Percentiles rank a stretch among this genome's conserved stretches.
These are phyloP conservation scores for Pogona vitticeps DNA, from an alignment of 2,113 vertebrate genomes.

Conservation along the genomic window DNA sequence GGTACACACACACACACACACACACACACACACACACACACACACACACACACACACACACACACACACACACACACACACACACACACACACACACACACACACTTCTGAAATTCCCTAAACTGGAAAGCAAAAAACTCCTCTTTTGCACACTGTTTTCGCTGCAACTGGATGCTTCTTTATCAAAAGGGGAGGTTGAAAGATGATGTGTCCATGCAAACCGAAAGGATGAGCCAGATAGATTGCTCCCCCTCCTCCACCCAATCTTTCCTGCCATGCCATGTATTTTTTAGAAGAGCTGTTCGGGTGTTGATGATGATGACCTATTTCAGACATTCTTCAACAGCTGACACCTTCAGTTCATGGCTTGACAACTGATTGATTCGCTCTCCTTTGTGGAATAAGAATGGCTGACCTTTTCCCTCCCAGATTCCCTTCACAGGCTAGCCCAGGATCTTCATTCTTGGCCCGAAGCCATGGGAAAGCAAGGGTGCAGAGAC, in stretches of 20 bases:
- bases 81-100: too few relatives aligned
- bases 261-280: neutral
- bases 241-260: neutral
- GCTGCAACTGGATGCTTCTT: slow-evolving; percentile 39
- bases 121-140: slow-evolving; percentile 24
- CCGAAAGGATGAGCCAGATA: slow-evolving; percentile 30
- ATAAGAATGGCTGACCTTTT: slow-evolving; percentile 69
- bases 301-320: slow-evolving; percentile 19
- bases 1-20: too few relatives aligned
- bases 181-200: slow-evolving; percentile 43
- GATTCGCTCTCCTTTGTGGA: slow-evolving; percentile 61
- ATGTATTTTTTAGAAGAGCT: neutral
- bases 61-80: too few relatives aligned
- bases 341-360: neutral
- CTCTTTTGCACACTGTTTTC: slow-evolving; percentile 38
- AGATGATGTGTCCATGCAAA: neutral
- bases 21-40: too few relatives aligned
- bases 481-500: slow-evolving; percentile 56
- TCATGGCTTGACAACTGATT: slow-evolving; percentile 57
- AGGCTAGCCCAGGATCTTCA: slow-evolving; percentile 26
- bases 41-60: too few relatives aligned
- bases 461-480: slow-evolving; percentile 61
- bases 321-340: slow-evolving; percentile 48
- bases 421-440: slow-evolving; percentile 51
- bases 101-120: slow-evolving; percentile 20